These are phyloP conservation scores for Prionailurus viverrinus DNA, from an alignment of 2,113 vertebrate species.

Conservation along the genomic window DNA sequence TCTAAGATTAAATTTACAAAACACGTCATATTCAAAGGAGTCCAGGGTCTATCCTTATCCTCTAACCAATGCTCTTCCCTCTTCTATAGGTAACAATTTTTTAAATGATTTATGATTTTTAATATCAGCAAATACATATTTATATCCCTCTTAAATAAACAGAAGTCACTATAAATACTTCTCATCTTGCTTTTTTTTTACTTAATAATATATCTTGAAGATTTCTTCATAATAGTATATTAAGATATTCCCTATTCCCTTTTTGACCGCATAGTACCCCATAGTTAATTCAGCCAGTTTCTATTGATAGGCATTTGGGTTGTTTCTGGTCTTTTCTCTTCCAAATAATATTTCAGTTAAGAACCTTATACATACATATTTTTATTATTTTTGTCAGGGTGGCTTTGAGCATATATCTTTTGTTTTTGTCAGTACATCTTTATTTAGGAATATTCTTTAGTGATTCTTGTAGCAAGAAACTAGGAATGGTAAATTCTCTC, in stretches of 20 bases:
- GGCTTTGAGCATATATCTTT: neutral
- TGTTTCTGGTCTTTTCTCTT: neutral
- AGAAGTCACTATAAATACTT: neutral
- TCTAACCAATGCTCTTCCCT: neutral
- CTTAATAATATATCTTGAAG: neutral
- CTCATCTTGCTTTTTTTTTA: neutral
- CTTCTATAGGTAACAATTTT: neutral
- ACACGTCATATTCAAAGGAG: neutral
- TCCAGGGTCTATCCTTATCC: neutral
- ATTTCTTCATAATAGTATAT: neutral
- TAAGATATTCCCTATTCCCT: neutral
- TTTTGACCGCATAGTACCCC: neutral
- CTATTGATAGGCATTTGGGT: neutral
- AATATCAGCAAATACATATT: conserved; percentile 38
- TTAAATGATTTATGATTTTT: neutral
- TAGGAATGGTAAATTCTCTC: neutral
- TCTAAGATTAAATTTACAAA: neutral
- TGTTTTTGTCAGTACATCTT: neutral
- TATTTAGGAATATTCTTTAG: neutral
- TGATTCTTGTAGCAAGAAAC: neutral
- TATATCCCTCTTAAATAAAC: neutral
- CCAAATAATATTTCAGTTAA: neutral
- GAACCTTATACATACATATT: neutral
- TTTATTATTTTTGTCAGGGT: neutral
- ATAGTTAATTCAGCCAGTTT: neutral